These are phyloP conservation scores for Leguminivora glycinivorella DNA, from an alignment of 1,140 invertebrate species.

Conservation along the genomic window DNA sequence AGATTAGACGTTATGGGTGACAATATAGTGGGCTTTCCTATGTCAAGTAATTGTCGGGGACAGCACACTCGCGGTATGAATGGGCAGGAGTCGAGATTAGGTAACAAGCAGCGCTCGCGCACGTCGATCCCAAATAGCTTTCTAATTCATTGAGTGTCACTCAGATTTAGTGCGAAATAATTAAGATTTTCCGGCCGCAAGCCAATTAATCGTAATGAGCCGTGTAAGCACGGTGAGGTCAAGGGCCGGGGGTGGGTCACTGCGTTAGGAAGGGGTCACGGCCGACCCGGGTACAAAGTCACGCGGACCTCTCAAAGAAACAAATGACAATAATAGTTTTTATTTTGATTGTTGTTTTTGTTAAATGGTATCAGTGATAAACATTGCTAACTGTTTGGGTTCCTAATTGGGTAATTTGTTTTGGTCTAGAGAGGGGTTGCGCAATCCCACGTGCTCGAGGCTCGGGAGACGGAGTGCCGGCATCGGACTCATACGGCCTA, in stretches of 20 bases:
- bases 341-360: background rate
- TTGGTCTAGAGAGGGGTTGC: background rate
- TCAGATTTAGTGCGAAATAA: constrained; percentile 5
- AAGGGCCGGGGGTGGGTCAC: constrained; percentile 5
- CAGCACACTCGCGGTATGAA: constrained; percentile 10
- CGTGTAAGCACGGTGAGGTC: background rate
- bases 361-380: background rate
- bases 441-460: background rate
- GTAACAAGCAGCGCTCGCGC: background rate
- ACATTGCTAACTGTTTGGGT: background rate
- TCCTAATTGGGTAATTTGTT: constrained; percentile 6
- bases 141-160: constrained; percentile 27
- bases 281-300: background rate
- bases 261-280: background rate
- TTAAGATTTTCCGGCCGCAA: constrained; percentile 24
- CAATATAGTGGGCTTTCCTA: background rate
- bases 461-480: background rate
- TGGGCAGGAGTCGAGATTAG: constrained; percentile 6
- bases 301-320: background rate
- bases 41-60: background rate
- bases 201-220: constrained; percentile 6
- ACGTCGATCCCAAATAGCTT: constrained; percentile 17
- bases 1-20: background rate
- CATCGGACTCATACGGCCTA: background rate
- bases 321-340: background rate